Evolutionary conservation across 2,888 invertebrate species (phyloP).

Genomic region (Coleophora flavipennella): DNA sequence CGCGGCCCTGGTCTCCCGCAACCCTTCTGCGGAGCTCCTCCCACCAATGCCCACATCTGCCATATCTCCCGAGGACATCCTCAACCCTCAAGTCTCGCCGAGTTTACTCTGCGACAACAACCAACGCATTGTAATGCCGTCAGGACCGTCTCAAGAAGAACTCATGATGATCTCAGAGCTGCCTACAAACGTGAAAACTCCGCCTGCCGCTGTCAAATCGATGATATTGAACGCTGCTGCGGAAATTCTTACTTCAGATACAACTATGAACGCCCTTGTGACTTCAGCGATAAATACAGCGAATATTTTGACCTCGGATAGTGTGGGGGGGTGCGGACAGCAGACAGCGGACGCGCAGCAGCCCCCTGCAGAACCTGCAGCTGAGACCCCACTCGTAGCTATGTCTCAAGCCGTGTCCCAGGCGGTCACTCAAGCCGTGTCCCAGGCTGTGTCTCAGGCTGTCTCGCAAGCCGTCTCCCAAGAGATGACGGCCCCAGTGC

Average conservation of each 20-base stretch:
- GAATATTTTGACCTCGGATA: slow-evolving; percentile 55
- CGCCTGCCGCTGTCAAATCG: slow-evolving; percentile 79
- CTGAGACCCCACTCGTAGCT: slow-evolving; percentile 50
- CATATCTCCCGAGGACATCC: slow-evolving; percentile 72
- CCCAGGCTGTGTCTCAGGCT: slow-evolving; percentile 62
- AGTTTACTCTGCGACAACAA: slow-evolving; percentile 60
- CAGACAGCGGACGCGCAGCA: slow-evolving; percentile 30
- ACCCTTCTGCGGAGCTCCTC: slow-evolving; percentile 42
- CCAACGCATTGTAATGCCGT: slow-evolving; percentile 32
- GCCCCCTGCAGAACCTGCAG: slow-evolving; percentile 44
- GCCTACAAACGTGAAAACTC: slow-evolving; percentile 61
- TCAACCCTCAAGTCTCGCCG: slow-evolving; percentile 74
- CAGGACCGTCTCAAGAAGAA: slow-evolving; percentile 36
- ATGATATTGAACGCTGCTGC: slow-evolving; percentile 83
- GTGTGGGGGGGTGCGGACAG: slow-evolving; percentile 24
- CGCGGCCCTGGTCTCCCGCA: slow-evolving; percentile 41
- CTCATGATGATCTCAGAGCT: slow-evolving; percentile 54
- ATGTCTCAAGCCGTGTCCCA: slow-evolving; percentile 69
- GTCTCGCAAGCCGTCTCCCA: slow-evolving; percentile 64
- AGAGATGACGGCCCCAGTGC: slow-evolving; percentile 75
- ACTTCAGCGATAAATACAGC: slow-evolving; percentile 70
- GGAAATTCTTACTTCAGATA: slow-evolving; percentile 77
- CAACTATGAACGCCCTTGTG: slow-evolving; percentile 70
- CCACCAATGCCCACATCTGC: slow-evolving; percentile 38
- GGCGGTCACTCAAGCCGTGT: slow-evolving; percentile 61